Base-by-base conservation (phyloP, 1,140 invertebrate genomes). In the Panagrolaimus sp. region DNA sequence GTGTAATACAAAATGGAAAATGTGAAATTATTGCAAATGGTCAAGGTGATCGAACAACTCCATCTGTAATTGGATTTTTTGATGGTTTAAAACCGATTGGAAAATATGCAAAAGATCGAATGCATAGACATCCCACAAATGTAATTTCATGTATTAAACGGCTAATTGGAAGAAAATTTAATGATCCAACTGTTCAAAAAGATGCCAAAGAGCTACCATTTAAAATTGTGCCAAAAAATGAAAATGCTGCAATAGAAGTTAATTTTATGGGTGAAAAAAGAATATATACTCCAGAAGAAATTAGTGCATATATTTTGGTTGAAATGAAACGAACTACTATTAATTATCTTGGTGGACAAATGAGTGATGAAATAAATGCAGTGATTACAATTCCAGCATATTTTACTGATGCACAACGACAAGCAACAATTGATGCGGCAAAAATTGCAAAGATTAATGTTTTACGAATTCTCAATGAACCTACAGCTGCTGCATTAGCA, bases 41-140 rank as follows among this genome's bases (percentile, higher is more conserved):
- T 38, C 7, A 38, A 4, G 38, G 44, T 1, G 2, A 20, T 87
- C 87, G 93, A 79, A 97, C 93, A 44, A 97, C 94, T 66, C 94
- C 94, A 64, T 92, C 91, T 68, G 96, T 95, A 87, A 93, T 97
- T 51, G 92, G 92, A 69, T 96, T 97, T 87, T 96, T 91, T 63
- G 93, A 97, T 81, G 93, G 91, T 7, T 93, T 96, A 84, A 90
- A 93, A 85, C 89, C 97, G 73, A 93, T 96, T 84, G 93, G 93
- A 69, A 93, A 96, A 88, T 92, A 92, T 70, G 93, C 93, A 76
- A 96, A 96, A 84, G 96, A 96, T 84, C 87, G 90, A 79, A 89
- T 89, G 8, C 89, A 90, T 8, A 90, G 91, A 88, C 92, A 93
- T 83, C 91, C 91, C 11, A 86, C 86, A 72, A 92, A 92, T 81